These are phyloP conservation scores for Arion vulgaris DNA, from an alignment of 1,140 invertebrate genomes.

Conservation along the genomic window DNA sequence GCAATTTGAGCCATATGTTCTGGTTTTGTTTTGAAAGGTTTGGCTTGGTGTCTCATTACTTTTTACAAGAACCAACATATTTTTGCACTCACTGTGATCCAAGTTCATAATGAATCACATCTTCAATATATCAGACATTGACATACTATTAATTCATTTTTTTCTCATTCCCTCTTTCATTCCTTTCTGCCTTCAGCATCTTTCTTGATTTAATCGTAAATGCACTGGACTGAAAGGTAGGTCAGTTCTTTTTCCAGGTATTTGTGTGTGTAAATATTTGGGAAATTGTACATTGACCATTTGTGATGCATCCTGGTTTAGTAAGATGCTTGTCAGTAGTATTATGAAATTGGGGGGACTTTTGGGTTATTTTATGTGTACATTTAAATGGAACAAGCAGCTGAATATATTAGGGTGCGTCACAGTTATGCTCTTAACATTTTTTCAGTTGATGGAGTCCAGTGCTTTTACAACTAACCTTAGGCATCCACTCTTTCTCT, in stretches of 20 bases:
- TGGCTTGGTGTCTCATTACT: background rate
- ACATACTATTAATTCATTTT: background rate
- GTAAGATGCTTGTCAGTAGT: background rate
- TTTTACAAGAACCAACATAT: background rate
- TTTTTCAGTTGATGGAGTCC: slow-evolving; percentile 16
- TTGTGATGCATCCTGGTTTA: background rate
- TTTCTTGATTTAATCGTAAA: slow-evolving; percentile 1
- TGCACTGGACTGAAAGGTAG: slow-evolving; percentile 29
- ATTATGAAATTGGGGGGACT: background rate
- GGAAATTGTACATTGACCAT: background rate
- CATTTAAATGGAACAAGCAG: background rate
- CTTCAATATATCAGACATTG: background rate
- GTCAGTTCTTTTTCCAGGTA: slow-evolving; percentile 11
- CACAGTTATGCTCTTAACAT: background rate
- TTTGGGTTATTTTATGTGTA: background rate
- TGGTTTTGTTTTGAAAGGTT: background rate
- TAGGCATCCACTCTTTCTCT: slow-evolving; percentile 39
- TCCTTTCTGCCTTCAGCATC: slow-evolving; percentile 24
- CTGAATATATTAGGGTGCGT: background rate
- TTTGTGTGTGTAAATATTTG: slow-evolving; percentile 6
- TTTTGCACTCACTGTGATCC: background rate
- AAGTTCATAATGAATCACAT: background rate
- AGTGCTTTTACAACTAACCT: slow-evolving; percentile 32
- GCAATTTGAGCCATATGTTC: background rate
- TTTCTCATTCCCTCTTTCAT: slow-evolving; percentile 22